Percentiles rank a stretch among this genome's conserved stretches.
phyloP scores from a whole-genome alignment of 2,888 invertebrate species.

The Drosophila pseudotalamancana region DNA sequence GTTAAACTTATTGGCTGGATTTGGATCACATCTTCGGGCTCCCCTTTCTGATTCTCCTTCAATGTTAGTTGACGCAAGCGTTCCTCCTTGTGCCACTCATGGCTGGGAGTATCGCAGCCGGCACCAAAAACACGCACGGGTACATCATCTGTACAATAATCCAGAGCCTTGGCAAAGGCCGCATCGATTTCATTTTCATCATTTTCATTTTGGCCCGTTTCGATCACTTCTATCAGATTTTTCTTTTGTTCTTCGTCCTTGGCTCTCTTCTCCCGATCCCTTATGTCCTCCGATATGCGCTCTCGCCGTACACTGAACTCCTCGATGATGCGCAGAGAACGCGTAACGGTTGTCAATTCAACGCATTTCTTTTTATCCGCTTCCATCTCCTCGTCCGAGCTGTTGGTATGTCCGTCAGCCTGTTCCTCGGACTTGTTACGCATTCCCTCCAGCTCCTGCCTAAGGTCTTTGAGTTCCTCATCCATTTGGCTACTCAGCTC shows the following conservation, averaged over 20 bases:
- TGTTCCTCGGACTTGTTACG: neutral
- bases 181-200: slow-evolving; percentile 19
- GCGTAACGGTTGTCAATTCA: slow-evolving; percentile 22
- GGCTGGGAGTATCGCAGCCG: slow-evolving; percentile 43
- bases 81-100: slow-evolving; percentile 53
- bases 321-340: slow-evolving; percentile 42
- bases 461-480: slow-evolving; percentile 57
- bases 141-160: slow-evolving; percentile 52
- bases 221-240: neutral
- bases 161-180: slow-evolving; percentile 53
- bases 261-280: neutral
- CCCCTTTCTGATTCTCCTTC: neutral
- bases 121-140: slow-evolving; percentile 57
- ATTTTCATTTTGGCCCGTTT: neutral
- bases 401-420: neutral
- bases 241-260: neutral
- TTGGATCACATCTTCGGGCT: slow-evolving; percentile 2
- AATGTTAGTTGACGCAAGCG: slow-evolving; percentile 46
- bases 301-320: slow-evolving; percentile 40
- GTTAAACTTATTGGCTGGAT: neutral
- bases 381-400: slow-evolving; percentile 39
- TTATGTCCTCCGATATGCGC: slow-evolving; percentile 18
- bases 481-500: slow-evolving; percentile 60
- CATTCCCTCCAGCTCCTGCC: slow-evolving; percentile 5
- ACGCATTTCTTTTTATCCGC: slow-evolving; percentile 18